Base-by-base conservation (phyloP, 2,113 vertebrate species). In the Tachuris rubrigastra region DNA sequence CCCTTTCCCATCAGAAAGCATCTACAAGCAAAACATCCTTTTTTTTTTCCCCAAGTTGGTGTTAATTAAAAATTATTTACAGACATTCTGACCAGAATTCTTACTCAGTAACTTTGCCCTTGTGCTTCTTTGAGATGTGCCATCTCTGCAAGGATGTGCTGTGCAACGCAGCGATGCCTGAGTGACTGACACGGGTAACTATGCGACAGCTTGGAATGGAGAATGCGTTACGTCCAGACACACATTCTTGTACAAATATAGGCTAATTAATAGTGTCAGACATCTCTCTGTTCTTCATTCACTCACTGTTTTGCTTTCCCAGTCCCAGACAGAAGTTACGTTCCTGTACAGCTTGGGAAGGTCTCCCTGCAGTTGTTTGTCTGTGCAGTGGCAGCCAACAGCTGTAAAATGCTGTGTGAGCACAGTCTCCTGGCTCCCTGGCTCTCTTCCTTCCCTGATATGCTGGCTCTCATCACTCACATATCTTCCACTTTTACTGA, bases 51-150 rank as follows among this genome's bases (percentile, higher is more conserved):
- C 13, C 23, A 63, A 68, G 23, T 87, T 47, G 27, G 8, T 66
- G 46, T 63, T 90, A 85, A 79, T 90, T 91, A 90, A 93, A 73
- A 88, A 44, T 46, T 59, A 80, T 94, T 91, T 90, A 66, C 27
- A 83, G 82, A 35, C 11, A 55, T 59, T 74, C 82, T 80, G 39
- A 80, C 59, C 33, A 87, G 42, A 69, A 85, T 85, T 69, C 35
- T 81, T 68, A 2, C n/a, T 58, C 39, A 31, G 25, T 37, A 74
- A 35, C 28, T 83, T 62, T 73, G 50, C 30, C 16, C 19, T 50
- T 55, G 11, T 79, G 37, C 31, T 68, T 19, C 46, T 82, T 71
- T 5, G 17, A 41, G 55, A 19, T 69, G 46, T 73, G 7, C 18
- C 19, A 41, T 49, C 49, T 39, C 24, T 71, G 18, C 30, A 46